Evolutionary conservation across 2,113 vertebrate genomes (phyloP).

Genomic region (Saguinus imperator): DNA sequence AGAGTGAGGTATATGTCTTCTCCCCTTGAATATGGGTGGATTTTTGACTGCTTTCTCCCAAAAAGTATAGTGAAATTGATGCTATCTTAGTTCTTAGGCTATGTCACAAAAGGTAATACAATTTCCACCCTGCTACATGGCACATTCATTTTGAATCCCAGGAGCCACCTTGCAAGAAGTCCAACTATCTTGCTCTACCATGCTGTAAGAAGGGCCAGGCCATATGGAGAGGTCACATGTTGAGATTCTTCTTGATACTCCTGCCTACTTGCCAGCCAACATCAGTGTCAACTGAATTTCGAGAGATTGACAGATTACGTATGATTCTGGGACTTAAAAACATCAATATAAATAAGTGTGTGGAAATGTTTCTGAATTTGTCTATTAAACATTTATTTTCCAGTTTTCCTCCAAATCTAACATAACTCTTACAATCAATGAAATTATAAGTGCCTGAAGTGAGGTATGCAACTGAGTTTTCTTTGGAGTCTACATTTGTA

Average conservation of each 20-base stretch:
- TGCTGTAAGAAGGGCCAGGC: not conserved
- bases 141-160: not conserved
- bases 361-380: slow-evolving; percentile 14
- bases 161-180: not conserved
- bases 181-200: not conserved
- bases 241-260: not conserved
- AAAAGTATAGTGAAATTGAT: not conserved
- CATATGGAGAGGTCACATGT: not conserved
- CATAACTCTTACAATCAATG: slow-evolving; percentile 7
- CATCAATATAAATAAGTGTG: not conserved
- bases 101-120: not conserved
- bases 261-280: not conserved
- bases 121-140: not conserved
- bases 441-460: not conserved
- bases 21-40: not conserved
- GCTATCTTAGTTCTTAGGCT: not conserved
- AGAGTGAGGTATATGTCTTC: not conserved
- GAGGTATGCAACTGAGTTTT: not conserved
- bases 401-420: slow-evolving; percentile 45
- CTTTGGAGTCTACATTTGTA: not conserved
- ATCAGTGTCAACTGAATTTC: not conserved
- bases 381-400: not conserved
- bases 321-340: not conserved
- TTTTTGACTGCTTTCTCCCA: not conserved
- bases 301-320: not conserved